Evolutionary conservation across 30 jellyfish, hydroid and myxozoan genomes (phyloP), one percentile per base, ranked within the genome.

Genomic region (Mastigias papua): DNA sequence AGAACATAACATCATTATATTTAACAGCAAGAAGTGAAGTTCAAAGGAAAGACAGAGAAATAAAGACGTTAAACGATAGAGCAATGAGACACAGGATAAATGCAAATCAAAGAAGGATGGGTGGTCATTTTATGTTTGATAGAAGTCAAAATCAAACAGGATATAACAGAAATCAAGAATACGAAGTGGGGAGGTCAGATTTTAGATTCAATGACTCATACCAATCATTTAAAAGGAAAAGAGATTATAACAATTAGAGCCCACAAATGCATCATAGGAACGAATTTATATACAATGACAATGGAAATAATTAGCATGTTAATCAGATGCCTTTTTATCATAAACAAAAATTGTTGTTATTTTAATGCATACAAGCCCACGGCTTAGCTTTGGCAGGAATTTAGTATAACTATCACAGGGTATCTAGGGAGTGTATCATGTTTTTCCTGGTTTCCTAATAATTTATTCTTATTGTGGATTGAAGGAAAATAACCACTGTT

Each of bases 1-100:
- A 70, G 29, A 84, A 84, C 42, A 84, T 84, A n/a, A 11, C 67
- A n/a, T 84, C 88, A 17, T 62, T 84, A 51, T 84, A 84, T 74
- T 34, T 84, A 34, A 84, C 93, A 16, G 93, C 93, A 17, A 84
- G 72, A 46, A 73, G 81, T n/a, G 93, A 84, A 62, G 72, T 84
- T 26, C 86, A 84, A 2, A 54, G 93, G 28, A 84, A 84, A 62
- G 85, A 82, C 48, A 70, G 67, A 2, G 84, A 67, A 69, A 67
- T 82, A 49, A 82, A 82, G 31, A 11, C 58, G 22, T 61, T 48
- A 1, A 72, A 68, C 0, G 20, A 71, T n/a, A 48, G 26, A 35
- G 84, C 25, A 33, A 71, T 82, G 86, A 50, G 48, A 16, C 19
- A 34, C 1, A 70, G 35, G 11, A 15, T 82, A 34, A 67, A 58